Evolutionary conservation across 2,113 vertebrate species (phyloP).

Genomic region (Spea bombifrons): DNA sequence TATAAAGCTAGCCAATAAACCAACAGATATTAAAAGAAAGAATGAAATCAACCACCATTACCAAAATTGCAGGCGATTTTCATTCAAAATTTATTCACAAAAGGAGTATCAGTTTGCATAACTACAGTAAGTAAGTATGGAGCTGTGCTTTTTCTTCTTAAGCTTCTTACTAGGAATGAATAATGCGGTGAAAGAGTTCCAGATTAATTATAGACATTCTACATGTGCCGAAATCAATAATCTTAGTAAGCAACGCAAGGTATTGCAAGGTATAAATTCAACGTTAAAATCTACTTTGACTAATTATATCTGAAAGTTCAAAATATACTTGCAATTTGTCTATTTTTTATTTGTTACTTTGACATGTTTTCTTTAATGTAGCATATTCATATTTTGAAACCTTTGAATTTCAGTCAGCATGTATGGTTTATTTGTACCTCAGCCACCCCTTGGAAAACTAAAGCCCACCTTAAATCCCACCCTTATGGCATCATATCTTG

Average conservation of each 20-base stretch:
- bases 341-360: no score
- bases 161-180: slow-evolving; percentile 28
- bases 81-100: slow-evolving; percentile 30
- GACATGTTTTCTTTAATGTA: no score
- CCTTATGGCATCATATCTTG: no score
- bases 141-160: not conserved
- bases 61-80: slow-evolving; percentile 42
- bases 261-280: slow-evolving; percentile 6
- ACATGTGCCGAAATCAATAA: slow-evolving; percentile 37
- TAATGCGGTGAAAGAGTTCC: slow-evolving; percentile 33
- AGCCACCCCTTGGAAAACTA: no score
- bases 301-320: not conserved
- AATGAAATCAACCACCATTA: slow-evolving; percentile 40
- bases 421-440: no score
- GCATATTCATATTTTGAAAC: no score
- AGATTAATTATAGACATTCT: slow-evolving; percentile 29
- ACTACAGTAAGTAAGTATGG: slow-evolving; percentile 6
- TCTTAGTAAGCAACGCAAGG: not conserved
- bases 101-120: slow-evolving; percentile 41
- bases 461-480: no score
- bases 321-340: no score
- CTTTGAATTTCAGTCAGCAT: no score
- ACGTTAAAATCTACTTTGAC: not conserved
- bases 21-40: slow-evolving; percentile 40
- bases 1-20: slow-evolving; percentile 27